Conservation (phyloP, 2,888 invertebrate species). For the Tupiocoris notatus region DNA sequence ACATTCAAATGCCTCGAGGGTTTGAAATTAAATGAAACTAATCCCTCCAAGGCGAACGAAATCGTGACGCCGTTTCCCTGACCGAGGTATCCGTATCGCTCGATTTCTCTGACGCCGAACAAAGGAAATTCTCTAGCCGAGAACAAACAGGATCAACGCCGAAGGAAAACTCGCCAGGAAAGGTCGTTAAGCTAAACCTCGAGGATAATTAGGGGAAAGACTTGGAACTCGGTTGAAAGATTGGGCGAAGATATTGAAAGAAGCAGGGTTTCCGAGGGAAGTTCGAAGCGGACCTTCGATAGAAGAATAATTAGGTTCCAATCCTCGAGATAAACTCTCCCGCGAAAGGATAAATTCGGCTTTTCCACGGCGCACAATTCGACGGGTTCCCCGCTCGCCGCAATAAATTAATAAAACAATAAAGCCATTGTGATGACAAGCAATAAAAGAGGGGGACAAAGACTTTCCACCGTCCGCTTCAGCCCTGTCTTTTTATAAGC, state of each 20-base stretch:
- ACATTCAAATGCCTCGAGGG: too few relatives aligned
- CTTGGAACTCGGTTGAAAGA: neutral
- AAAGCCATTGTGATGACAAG: constrained; percentile 41
- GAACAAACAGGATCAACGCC: too few relatives aligned
- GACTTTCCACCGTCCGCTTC: neutral
- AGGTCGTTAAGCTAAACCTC: neutral
- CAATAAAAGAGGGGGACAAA: constrained; percentile 35
- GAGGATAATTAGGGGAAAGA: neutral
- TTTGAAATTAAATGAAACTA: too few relatives aligned
- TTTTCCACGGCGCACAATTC: neutral
- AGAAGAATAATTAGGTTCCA: constrained; percentile 36
- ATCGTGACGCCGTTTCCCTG: too few relatives aligned
- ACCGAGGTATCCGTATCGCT: too few relatives aligned
- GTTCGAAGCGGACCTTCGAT: neutral
- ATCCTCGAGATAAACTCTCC: constrained; percentile 28
- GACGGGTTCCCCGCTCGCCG: neutral
- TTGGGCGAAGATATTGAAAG: neutral
- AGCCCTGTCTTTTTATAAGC: neutral
- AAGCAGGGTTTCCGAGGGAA: neutral
- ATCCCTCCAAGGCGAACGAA: too few relatives aligned
- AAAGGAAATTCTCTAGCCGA: too few relatives aligned
- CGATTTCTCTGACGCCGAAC: too few relatives aligned
- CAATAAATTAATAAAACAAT: constrained; percentile 42
- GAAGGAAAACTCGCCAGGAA: neutral
- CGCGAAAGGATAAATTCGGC: constrained; percentile 15